Conservation (phyloP, 2,113 vertebrate species). For the zebrafish (Danio rerio) region GRCz12tu NC_133193.1:11298001-11298500, state of each 20-base stretch:
- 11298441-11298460: not conserved
- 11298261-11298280: not conserved
- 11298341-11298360: constrained; percentile 27
- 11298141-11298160: not conserved
- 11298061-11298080: too few relatives aligned
- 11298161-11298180: not conserved
- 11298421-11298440: constrained; percentile 9
- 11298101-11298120: too few relatives aligned
- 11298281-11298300: constrained; percentile 9
- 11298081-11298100: too few relatives aligned
- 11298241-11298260: not conserved
- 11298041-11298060: too few relatives aligned
- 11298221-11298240: not conserved
- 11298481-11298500: not conserved
- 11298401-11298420: constrained; percentile 37
- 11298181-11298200: not conserved
- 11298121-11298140: not conserved
- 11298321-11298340: constrained; percentile 30
- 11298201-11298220: not conserved
- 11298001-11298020: too few relatives aligned
- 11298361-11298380: constrained; percentile 42
- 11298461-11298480: not conserved
- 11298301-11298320: constrained; percentile 13
- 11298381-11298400: constrained; percentile 44
- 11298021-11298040: too few relatives aligned